phyloP scores from a whole-genome alignment of 1,140 invertebrate species.

The Panagrolaimus sp. region DNA sequence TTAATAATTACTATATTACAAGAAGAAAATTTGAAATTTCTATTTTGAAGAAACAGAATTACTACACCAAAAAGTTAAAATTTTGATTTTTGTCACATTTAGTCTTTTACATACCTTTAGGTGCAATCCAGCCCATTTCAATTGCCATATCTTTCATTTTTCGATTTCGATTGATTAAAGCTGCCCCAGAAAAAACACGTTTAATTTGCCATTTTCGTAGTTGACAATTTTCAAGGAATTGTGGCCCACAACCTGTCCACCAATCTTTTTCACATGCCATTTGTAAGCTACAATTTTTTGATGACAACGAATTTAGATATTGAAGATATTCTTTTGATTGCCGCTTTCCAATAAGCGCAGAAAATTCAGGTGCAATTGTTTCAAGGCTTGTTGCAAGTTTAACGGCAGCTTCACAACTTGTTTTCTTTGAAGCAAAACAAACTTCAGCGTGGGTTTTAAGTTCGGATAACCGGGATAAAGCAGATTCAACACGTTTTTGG shows the following conservation, averaged over 20 bases:
- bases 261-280: constrained; percentile 21
- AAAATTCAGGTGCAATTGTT: constrained; percentile 9
- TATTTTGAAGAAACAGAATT: no score
- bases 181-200: not conserved
- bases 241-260: constrained; percentile 18
- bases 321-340: constrained; percentile 15
- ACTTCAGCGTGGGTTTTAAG: not conserved
- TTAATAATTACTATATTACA: no score
- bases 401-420: not conserved
- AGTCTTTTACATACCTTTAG: not conserved
- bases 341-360: not conserved
- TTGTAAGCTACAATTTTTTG: not conserved
- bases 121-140: constrained; percentile 17
- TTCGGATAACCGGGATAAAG: not conserved
- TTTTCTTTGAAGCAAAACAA: not conserved
- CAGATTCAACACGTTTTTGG: not conserved
- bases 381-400: not conserved
- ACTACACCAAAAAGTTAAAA: no score
- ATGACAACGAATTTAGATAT: not conserved
- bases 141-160: constrained; percentile 5
- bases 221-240: constrained; percentile 14
- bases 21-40: no score
- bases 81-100: no score
- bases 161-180: not conserved
- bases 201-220: constrained; percentile 20